Evolutionary conservation across 2,113 vertebrate species (phyloP).

Genomic region (Gambusia holbrooki): DNA sequence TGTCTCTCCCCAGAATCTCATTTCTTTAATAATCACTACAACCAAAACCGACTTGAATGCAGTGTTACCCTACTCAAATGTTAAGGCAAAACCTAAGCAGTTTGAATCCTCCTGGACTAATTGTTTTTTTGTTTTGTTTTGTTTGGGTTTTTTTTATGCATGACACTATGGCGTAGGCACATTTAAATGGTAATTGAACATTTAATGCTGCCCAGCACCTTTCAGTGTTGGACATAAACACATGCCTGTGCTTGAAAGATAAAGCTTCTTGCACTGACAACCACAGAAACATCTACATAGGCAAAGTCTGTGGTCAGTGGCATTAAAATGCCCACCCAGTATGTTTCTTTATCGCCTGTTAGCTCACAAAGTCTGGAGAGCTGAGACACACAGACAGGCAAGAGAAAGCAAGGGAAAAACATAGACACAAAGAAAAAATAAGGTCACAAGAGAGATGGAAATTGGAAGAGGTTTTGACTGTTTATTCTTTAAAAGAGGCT

Average conservation of each 20-base stretch:
- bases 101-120: constrained; percentile 58
- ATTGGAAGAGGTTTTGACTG: neutral
- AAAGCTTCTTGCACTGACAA: constrained; percentile 61
- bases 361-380: constrained; percentile 33
- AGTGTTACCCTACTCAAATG: constrained; percentile 45
- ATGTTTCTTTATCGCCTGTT: constrained; percentile 45
- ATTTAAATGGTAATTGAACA: constrained; percentile 78
- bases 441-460: constrained; percentile 13
- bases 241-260: constrained; percentile 74
- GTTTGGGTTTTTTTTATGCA: constrained; percentile 55
- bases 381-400: constrained; percentile 20
- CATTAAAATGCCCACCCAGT: constrained; percentile 53
- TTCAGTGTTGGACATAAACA: constrained; percentile 68
- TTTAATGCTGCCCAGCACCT: constrained; percentile 64
- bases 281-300: constrained; percentile 46
- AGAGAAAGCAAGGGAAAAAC: neutral
- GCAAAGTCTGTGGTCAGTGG: constrained; percentile 55
- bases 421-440: constrained; percentile 16
- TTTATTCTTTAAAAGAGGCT: constrained; percentile 11
- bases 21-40: constrained; percentile 52
- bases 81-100: constrained; percentile 54
- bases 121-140: constrained; percentile 6
- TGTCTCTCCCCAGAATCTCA: constrained; percentile 33
- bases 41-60: constrained; percentile 36
- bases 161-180: constrained; percentile 64